Percentiles rank a stretch among this genome's conserved stretches.
Evolutionary conservation across 2,888 invertebrate genomes (phyloP).

Genomic region (Lepeophtheirus nordmannii): DNA sequence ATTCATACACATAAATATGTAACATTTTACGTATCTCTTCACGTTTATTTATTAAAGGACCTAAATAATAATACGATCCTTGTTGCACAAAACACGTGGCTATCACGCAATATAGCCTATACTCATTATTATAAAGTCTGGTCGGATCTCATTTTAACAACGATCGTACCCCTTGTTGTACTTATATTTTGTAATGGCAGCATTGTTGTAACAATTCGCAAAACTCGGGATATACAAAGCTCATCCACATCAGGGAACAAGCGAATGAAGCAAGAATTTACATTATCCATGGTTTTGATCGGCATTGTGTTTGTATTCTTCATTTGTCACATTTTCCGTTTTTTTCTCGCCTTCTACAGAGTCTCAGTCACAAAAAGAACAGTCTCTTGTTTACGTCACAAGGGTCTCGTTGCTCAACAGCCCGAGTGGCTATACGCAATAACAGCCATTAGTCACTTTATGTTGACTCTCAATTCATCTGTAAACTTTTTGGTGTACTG

Average conservation of each 20-base stretch:
- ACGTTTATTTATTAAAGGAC: not conserved
- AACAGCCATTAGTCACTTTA: not conserved
- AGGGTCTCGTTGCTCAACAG: not conserved
- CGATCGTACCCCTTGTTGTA: slow-evolving; percentile 7
- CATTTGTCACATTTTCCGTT: slow-evolving; percentile 15
- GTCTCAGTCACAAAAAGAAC: not conserved
- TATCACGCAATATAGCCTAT: slow-evolving; percentile 8
- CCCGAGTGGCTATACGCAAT: not conserved
- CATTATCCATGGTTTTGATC: slow-evolving; percentile 3
- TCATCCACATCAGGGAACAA: not conserved
- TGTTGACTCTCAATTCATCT: not conserved
- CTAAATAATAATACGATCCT: not conserved
- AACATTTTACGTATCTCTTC: not conserved
- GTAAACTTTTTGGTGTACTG: not conserved
- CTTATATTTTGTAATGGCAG: slow-evolving; percentile 18
- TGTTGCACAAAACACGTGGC: not conserved
- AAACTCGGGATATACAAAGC: not conserved
- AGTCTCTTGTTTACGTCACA: not conserved
- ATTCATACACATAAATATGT: too few relatives aligned
- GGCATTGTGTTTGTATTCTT: slow-evolving; percentile 18
- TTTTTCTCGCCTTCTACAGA: slow-evolving; percentile 18
- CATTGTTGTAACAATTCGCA: slow-evolving; percentile 6
- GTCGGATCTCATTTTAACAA: slow-evolving; percentile 20
- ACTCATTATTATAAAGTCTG: slow-evolving; percentile 22
- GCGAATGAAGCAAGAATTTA: not conserved